These are phyloP conservation scores for Drosophila maculinotata DNA, from an alignment of 2,888 invertebrate species.

Conservation along the genomic window DNA sequence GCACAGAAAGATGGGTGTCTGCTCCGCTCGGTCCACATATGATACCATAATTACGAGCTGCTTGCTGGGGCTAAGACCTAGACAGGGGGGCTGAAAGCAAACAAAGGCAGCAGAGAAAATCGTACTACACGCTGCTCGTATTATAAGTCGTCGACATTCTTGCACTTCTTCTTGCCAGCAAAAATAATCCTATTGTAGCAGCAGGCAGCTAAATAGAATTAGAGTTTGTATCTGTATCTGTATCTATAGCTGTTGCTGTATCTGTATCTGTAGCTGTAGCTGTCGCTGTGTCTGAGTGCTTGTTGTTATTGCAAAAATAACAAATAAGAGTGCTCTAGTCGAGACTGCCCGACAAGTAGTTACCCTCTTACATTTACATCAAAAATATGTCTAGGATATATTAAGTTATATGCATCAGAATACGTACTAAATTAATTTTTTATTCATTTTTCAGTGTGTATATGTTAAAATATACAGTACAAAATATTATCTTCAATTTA, in stretches of 20 bases:
- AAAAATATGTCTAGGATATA: too few species aligned
- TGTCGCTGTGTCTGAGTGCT: constrained; percentile 14
- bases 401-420: too few species aligned
- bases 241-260: constrained; percentile 35
- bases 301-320: constrained; percentile 22
- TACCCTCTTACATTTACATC: too few species aligned
- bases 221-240: constrained; percentile 46
- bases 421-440: too few species aligned
- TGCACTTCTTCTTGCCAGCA: constrained; percentile 60
- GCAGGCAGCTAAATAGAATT: constrained; percentile 65
- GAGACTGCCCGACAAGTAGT: not conserved
- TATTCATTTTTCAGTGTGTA: too few species aligned
- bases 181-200: constrained; percentile 41
- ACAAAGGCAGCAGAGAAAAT: constrained; percentile 50
- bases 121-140: constrained; percentile 72
- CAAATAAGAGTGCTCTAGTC: not conserved
- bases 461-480: too few species aligned
- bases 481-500: too few species aligned
- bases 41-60: constrained; percentile 60
- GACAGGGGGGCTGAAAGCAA: constrained; percentile 10
- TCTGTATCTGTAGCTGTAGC: constrained; percentile 18
- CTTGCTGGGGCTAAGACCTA: constrained; percentile 13
- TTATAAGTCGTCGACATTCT: constrained; percentile 78
- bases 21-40: constrained; percentile 14
- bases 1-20: constrained; percentile 44